Base-by-base conservation (phyloP, 2,888 invertebrate genomes). In the Cacoxenus indagator region DNA sequence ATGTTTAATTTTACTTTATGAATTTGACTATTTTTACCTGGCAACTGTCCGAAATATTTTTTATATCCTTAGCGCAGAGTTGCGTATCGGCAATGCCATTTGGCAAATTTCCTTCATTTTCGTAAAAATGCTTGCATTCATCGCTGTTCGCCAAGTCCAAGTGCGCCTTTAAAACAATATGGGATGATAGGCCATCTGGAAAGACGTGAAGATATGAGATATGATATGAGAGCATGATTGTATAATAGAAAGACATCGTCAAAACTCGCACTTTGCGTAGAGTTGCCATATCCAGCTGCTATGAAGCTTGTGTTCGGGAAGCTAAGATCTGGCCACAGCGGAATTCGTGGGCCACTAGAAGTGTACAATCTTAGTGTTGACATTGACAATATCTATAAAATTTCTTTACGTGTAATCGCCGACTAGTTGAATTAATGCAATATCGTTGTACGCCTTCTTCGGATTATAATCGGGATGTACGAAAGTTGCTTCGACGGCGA, bases 241-340 rank as follows among this genome's bases (percentile, higher is more conserved):
- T 37, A 14, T 11, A 9, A 19, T 24, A 62, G 9, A 24, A 45
- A 1, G 19, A 51, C 8, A 48, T 19, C 14, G 17, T 51, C n/a
- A 22, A 48, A 48, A 3, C 14, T 17, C n/a, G n/a, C 9, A 62
- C 61, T 31, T 72, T 84, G 89, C 71, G 84, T 78, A 8, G 86
- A 87, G 78, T 85, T 87, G 17, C 91, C 91, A 89, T 90, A 91
- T 64, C 91, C 91, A 54, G 89, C 89, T 4, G 91, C 91, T 1
- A 90, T 87, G 4, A 89, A 89, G 72, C 83, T 85, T 14, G 75
- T 76, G 61, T 82, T 81, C n/a, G 82, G 76, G 55, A 87, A 73
- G 37, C 74, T 64, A 4, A 51, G 61, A 66, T 81, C 81, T 3
- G 82, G 83, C 78, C 89, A 51, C 17, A 8, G 51, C 6, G 17